Percentiles rank a stretch among this genome's conserved stretches.
Evolutionary conservation across 2,113 vertebrate genomes (phyloP).

Genomic region (Alaudala cheleensis): DNA sequence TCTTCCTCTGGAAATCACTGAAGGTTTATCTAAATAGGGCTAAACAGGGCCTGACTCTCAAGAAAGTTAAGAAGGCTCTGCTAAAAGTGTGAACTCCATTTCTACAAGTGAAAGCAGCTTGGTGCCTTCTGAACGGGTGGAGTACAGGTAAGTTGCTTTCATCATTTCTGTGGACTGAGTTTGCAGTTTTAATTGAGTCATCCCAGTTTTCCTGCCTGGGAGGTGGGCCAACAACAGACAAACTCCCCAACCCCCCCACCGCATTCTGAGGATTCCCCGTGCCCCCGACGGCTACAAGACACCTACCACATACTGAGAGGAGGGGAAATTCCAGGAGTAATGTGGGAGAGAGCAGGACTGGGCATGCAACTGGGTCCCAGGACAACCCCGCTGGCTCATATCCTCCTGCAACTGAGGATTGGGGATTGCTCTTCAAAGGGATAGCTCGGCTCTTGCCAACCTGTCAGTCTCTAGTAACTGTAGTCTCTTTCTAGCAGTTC

Average conservation of each 20-base stretch:
- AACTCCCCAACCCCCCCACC: not conserved
- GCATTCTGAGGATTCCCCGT: not conserved
- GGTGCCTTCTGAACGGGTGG: not conserved
- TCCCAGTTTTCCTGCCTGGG: not conserved
- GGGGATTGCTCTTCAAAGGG: not conserved
- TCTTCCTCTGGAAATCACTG: not conserved
- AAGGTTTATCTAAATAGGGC: not conserved
- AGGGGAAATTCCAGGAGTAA: conserved; percentile 55
- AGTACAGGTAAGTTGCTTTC: not conserved
- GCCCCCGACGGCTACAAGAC: not conserved
- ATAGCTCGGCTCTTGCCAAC: not conserved
- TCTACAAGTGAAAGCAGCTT: not conserved
- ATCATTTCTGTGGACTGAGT: not conserved
- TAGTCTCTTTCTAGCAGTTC: not conserved
- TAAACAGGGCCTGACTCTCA: not conserved
- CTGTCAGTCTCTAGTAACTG: not conserved
- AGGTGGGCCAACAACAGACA: not conserved
- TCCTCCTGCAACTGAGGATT: not conserved
- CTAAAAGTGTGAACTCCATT: not conserved
- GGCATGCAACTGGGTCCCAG: conserved; percentile 19
- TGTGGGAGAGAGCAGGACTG: conserved; percentile 35
- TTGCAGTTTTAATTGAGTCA: not conserved
- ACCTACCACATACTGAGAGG: conserved; percentile 47
- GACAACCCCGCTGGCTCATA: conserved; percentile 16
- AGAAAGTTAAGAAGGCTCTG: not conserved